Evolutionary conservation across 1,140 invertebrate genomes (phyloP).

Genomic region (Eupristina koningsbergeri): DNA sequence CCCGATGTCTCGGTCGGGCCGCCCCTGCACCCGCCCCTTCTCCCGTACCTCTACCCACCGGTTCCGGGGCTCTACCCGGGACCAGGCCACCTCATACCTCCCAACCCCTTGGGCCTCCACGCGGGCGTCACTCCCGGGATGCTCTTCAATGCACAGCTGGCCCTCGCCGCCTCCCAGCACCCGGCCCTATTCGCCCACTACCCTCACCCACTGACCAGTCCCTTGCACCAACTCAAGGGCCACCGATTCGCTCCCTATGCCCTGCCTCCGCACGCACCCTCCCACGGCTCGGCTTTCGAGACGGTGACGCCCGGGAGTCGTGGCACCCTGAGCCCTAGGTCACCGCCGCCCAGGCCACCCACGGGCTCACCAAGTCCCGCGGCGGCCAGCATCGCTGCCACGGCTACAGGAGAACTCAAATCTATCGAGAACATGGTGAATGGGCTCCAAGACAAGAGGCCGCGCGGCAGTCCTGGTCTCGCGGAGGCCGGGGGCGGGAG

Average conservation of each 20-base stretch:
- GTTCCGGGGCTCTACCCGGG: slow-evolving; percentile 83
- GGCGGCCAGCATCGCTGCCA: slow-evolving; percentile 64
- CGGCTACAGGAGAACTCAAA: slow-evolving; percentile 83
- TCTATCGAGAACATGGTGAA: slow-evolving; percentile 98
- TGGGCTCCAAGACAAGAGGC: slow-evolving; percentile 85
- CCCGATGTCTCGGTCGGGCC: slow-evolving; percentile 91
- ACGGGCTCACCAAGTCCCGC: slow-evolving; percentile 76
- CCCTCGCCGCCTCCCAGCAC: slow-evolving; percentile 84
- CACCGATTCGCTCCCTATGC: slow-evolving; percentile 90
- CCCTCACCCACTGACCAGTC: slow-evolving; percentile 73
- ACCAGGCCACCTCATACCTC: slow-evolving; percentile 79
- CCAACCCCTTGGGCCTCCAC: slow-evolving; percentile 77
- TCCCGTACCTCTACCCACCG: slow-evolving; percentile 91
- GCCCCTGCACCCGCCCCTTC: slow-evolving; percentile 87
- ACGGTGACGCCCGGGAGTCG: slow-evolving; percentile 83
- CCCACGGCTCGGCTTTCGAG: slow-evolving; percentile 85
- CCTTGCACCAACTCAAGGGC: slow-evolving; percentile 75
- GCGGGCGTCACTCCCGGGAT: slow-evolving; percentile 81
- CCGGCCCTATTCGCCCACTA: slow-evolving; percentile 82
- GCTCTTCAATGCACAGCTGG: slow-evolving; percentile 87
- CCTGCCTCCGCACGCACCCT: slow-evolving; percentile 79
- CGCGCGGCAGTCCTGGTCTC: slow-evolving; percentile 62
- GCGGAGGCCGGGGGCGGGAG: slow-evolving; percentile 65
- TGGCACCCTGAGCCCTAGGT: slow-evolving; percentile 78
- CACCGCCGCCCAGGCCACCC: slow-evolving; percentile 76